These are phyloP conservation scores for Pristionchus mayeri DNA, from an alignment of 2,888 invertebrate genomes.

Conservation along the genomic window DNA sequence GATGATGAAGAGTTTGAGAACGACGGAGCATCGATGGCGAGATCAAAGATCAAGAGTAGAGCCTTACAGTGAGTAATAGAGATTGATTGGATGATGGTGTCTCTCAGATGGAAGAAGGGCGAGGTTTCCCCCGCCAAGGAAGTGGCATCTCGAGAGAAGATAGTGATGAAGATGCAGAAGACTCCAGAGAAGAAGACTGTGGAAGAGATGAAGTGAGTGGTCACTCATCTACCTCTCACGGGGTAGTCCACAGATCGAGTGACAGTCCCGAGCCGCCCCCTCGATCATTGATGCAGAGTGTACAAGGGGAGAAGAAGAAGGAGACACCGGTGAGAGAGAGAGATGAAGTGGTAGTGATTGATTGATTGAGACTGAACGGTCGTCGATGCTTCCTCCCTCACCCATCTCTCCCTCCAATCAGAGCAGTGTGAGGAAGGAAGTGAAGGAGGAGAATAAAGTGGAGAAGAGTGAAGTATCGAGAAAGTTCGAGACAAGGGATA, in stretches of 20 bases:
- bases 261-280: not conserved
- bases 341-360: not conserved
- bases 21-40: not conserved
- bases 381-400: not conserved
- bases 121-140: not conserved
- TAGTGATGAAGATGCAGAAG: not conserved
- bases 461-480: not conserved
- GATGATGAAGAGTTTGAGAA: constrained; percentile 3
- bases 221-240: not conserved
- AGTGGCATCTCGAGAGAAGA: not conserved
- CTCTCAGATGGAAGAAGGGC: constrained; percentile 8
- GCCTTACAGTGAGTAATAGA: not conserved
- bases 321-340: not conserved
- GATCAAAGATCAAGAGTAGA: constrained; percentile 32
- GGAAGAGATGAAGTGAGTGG: not conserved
- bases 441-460: not conserved
- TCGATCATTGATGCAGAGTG: constrained; percentile 1
- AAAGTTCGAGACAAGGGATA: not conserved
- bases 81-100: constrained; percentile 12
- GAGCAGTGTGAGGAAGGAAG: constrained; percentile 15
- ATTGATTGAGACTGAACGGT: not conserved
- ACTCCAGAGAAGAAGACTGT: not conserved
- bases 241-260: too few relatives aligned
- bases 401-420: not conserved
- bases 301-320: not conserved